Base-by-base conservation (phyloP, 2,888 invertebrate species). In the Platerodrilus igneus region DNA sequence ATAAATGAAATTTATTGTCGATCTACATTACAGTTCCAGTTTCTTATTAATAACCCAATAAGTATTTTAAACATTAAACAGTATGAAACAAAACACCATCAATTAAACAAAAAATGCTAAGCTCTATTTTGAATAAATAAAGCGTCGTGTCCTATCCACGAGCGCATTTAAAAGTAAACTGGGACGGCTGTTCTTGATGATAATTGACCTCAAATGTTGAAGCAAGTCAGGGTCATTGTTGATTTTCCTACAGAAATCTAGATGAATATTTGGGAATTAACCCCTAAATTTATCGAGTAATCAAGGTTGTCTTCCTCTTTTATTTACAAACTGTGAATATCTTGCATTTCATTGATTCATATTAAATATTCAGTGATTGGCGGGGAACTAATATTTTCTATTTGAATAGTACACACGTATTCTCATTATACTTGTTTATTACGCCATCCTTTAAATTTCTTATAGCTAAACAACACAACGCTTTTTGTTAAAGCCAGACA, bases 141-240 rank as follows among this genome's bases (percentile, higher is more conserved):
- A 10, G 9, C 9, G 9, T 14, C n/a, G 8, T 4, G 9, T 19
- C 8, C n/a, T 31, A 21, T 21, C 22, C 10, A n/a, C n/a, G n/a
- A n/a, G 2, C 16, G 15, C 16, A 11, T 34, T 23, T 11, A 14
- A 3, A 40, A 37, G 28, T 31, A 22, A 22, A 42, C 28, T 37
- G 20, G 37, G 22, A 37, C 37, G 32, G 28, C 28, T 17, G 10
- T 16, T 16, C 28, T 31, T 31, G 19, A 42, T 39, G 36, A 38
- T n/a, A 37, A 33, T 44, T 44, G 44, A 44, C 44, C 44, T 37
- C 39, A 36, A 40, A 39, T 40, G 39, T 39, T 17, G 16, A 28
- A 26, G 32, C 20, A 36, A 36, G 35, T 40, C 39, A 40, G 20
- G 44, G 39, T 29, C 39, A 33, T 20, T 17, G 23, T 29, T 22